Conservation (phyloP, 2,797 vertebrate genomes). For the Syngnathus acus region DNA sequence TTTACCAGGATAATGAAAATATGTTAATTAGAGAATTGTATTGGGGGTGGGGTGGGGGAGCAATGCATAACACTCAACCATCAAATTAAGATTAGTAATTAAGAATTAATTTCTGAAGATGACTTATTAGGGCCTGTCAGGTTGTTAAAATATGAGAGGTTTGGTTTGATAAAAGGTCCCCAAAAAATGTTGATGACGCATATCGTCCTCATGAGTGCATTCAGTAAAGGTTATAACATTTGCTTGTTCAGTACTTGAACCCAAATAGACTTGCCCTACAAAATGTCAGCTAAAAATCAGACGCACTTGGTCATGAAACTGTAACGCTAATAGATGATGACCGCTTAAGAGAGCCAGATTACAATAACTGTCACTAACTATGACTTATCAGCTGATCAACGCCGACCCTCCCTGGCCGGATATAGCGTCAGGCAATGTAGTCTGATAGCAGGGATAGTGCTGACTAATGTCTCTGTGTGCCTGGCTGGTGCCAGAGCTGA, state of each 20-base stretch:
- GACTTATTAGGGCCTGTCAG: slow-evolving; percentile 68
- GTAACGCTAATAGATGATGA: slow-evolving; percentile 12
- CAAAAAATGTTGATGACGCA: slow-evolving; percentile 4
- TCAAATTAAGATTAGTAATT: slow-evolving; percentile 84
- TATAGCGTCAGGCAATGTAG: slow-evolving; percentile 29
- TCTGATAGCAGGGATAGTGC: slow-evolving; percentile 55
- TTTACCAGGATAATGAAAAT: slow-evolving; percentile 84
- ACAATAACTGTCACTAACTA: slow-evolving; percentile 43
- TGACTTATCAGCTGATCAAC: slow-evolving; percentile 52
- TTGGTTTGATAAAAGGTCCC: slow-evolving; percentile 46
- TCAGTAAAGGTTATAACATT: background rate
- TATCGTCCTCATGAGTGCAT: slow-evolving; percentile 13
- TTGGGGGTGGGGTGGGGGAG: slow-evolving; percentile 54
- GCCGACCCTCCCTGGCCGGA: slow-evolving; percentile 16
- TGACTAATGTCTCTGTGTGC: slow-evolving; percentile 70
- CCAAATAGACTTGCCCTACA: too few relatives aligned
- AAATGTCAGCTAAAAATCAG: background rate
- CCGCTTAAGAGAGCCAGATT: slow-evolving; percentile 40
- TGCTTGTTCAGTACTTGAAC: too few relatives aligned
- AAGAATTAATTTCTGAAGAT: slow-evolving; percentile 76
- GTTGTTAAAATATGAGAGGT: slow-evolving; percentile 32
- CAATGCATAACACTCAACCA: slow-evolving; percentile 74
- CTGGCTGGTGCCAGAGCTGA: slow-evolving; percentile 67
- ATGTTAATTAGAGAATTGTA: slow-evolving; percentile 81
- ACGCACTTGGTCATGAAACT: background rate